These are phyloP conservation scores for Lysiphlebus fabarum DNA, from an alignment of 1,140 invertebrate genomes.

Conservation along the genomic window DNA sequence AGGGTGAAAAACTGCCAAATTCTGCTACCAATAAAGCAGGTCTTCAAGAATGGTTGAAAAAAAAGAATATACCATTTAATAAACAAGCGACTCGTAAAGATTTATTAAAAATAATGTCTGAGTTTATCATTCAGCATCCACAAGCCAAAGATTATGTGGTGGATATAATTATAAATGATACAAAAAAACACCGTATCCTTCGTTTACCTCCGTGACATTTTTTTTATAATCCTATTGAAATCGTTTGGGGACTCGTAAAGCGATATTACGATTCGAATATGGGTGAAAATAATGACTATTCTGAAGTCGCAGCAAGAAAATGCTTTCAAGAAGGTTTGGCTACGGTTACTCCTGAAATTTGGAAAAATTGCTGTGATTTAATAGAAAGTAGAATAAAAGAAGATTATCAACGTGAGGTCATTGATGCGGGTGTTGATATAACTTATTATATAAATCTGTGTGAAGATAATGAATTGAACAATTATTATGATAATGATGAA, in stretches of 20 bases:
- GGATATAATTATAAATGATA: background rate
- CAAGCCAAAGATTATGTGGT: background rate
- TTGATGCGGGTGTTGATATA: background rate
- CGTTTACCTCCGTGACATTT: constrained; percentile 3
- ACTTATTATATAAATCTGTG: no score
- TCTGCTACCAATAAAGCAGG: background rate
- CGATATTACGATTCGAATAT: background rate
- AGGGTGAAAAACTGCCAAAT: background rate
- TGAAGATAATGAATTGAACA: background rate
- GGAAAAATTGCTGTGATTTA: background rate
- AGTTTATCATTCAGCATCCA: background rate
- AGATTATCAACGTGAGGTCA: constrained; percentile 5
- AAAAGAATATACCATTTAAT: background rate
- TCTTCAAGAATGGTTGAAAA: background rate
- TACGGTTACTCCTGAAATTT: constrained; percentile 8
- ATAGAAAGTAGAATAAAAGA: background rate
- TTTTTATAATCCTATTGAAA: background rate
- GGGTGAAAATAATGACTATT: background rate
- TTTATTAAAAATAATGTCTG: background rate
- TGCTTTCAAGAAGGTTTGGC: background rate
- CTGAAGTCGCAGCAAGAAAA: background rate
- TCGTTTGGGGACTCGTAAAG: background rate
- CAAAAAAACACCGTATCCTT: background rate
- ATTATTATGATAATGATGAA: background rate
- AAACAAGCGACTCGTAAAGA: background rate